Base-by-base conservation (phyloP, 2,113 vertebrate genomes). In the Calyptomena viridis region DNA sequence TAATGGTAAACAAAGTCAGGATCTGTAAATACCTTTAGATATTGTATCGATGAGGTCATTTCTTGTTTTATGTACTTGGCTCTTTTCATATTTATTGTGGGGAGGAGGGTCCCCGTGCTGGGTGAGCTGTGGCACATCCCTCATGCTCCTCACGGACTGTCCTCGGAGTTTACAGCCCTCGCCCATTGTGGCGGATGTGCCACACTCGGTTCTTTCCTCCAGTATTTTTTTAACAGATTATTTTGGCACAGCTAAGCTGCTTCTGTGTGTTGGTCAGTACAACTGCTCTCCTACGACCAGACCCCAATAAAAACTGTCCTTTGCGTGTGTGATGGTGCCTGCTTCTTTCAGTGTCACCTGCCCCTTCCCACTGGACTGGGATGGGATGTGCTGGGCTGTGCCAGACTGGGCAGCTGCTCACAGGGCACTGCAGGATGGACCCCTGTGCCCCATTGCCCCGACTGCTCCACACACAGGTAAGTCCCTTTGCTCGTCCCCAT, bases 251-350 rank as follows among this genome's bases (percentile, higher is more conserved):
- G 98, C 96, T 95, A 96, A 96, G 98, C 96, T 96, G 97, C 93
- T 96, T 96, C 96, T 98, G 97, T 97, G 97, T 98, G 98, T 98
- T 90, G 96, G 93, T 96, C 97, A 94, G 92, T 96, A 94, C 94
- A 97, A 97, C 97, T 98, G 98, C 98, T 98, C 98, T 98, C 96
- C 93, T 98, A 96, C 96, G 56, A 88, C 91, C 42, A 95, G 90
- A 98, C 98, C 98, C 98, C 97, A 98, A 99, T 99, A 98, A 98
- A 99, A 98, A 98, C 98, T 97, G 89, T 96, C 96, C 97, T 98
- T 96, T 96, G 98, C 97, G 98, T 98, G 95, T 93, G 59, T 73
- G 67, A 72, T 79, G 78, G 95, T 33, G 78, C 72, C 53, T 63
- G 42, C 21, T 89, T 94, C 67, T 89, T 87, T 83, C 4, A 3